phyloP scores from a whole-genome alignment of 2,888 invertebrate genomes.

The Germaria angustata region DNA sequence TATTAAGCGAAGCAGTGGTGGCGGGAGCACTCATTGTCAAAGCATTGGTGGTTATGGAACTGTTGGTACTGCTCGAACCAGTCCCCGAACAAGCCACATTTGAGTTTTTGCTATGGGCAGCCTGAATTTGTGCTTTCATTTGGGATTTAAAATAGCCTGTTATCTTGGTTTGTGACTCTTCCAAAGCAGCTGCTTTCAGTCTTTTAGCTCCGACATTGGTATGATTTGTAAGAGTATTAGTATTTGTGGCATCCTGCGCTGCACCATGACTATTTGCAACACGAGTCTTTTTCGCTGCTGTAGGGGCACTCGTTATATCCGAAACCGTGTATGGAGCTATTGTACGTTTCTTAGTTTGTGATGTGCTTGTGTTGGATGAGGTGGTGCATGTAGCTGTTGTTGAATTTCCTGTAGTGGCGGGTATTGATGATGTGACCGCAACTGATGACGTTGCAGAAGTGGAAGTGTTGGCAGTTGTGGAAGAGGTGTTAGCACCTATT shows the following conservation, averaged over 20 bases:
- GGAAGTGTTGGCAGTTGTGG: slow-evolving; percentile 68
- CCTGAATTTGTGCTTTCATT: slow-evolving; percentile 85
- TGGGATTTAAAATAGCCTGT: slow-evolving; percentile 90
- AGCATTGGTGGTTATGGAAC: slow-evolving; percentile 69
- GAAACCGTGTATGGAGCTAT: slow-evolving; percentile 54
- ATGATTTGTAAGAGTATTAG: slow-evolving; percentile 18
- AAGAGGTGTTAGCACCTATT: slow-evolving; percentile 26
- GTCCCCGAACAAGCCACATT: slow-evolving; percentile 33
- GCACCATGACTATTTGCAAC: slow-evolving; percentile 52
- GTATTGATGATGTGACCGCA: slow-evolving; percentile 28
- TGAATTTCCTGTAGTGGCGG: slow-evolving; percentile 26
- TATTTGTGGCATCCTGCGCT: slow-evolving; percentile 14
- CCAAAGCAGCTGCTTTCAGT: slow-evolving; percentile 78
- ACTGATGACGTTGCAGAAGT: slow-evolving; percentile 56
- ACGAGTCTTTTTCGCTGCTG: slow-evolving; percentile 74
- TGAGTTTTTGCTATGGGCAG: slow-evolving; percentile 70
- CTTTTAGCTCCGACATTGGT: slow-evolving; percentile 71
- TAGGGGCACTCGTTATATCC: slow-evolving; percentile 41
- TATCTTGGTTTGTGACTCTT: slow-evolving; percentile 87
- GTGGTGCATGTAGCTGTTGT: slow-evolving; percentile 46
- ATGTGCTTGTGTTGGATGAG: slow-evolving; percentile 32
- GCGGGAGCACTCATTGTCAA: slow-evolving; percentile 75
- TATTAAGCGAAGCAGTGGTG: slow-evolving; percentile 77
- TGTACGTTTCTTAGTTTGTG: slow-evolving; percentile 70
- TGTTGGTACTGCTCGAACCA: slow-evolving; percentile 11